Percentiles rank a stretch among this genome's conserved stretches.
Conservation (phyloP, 1,140 invertebrate species). For the Dolichoris vasculosae region DNA sequence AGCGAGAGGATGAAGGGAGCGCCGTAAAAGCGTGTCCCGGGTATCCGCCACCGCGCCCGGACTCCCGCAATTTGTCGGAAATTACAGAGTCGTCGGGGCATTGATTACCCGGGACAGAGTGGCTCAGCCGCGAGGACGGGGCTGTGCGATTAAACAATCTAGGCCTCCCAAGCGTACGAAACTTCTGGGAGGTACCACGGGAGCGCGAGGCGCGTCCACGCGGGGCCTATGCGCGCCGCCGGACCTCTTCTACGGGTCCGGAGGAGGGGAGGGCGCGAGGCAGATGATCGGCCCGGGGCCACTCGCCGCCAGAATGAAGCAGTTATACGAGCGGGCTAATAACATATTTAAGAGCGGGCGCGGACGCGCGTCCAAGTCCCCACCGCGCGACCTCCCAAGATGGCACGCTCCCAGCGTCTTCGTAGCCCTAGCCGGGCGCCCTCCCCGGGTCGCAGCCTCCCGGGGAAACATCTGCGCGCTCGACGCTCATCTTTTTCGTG, state of each 20-base stretch:
- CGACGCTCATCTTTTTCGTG: slow-evolving; percentile 15
- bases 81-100: slow-evolving; percentile 67
- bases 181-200: slow-evolving; percentile 67
- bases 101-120: slow-evolving; percentile 62
- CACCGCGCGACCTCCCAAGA: slow-evolving; percentile 71
- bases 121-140: slow-evolving; percentile 3
- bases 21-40: slow-evolving; percentile 42
- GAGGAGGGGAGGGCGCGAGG: slow-evolving; percentile 53
- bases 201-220: slow-evolving; percentile 53
- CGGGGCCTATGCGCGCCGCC: not conserved
- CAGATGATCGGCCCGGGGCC: slow-evolving; percentile 69
- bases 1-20: not conserved
- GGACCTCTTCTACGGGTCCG: no score
- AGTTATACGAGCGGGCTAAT: slow-evolving; percentile 72
- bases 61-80: slow-evolving; percentile 68
- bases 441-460: not conserved
- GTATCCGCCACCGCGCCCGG: slow-evolving; percentile 29
- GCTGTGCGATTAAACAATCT: slow-evolving; percentile 70
- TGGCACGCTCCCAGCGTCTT: slow-evolving; percentile 66
- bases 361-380: slow-evolving; percentile 55
- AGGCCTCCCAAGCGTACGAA: slow-evolving; percentile 67
- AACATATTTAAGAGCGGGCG: slow-evolving; percentile 70
- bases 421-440: slow-evolving; percentile 4
- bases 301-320: slow-evolving; percentile 67
- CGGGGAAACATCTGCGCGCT: slow-evolving; percentile 5